Percentiles rank a stretch among this genome's conserved stretches.
Conservation (phyloP, 2,797 vertebrate species). For the Pantherophis vulpinus region DNA sequence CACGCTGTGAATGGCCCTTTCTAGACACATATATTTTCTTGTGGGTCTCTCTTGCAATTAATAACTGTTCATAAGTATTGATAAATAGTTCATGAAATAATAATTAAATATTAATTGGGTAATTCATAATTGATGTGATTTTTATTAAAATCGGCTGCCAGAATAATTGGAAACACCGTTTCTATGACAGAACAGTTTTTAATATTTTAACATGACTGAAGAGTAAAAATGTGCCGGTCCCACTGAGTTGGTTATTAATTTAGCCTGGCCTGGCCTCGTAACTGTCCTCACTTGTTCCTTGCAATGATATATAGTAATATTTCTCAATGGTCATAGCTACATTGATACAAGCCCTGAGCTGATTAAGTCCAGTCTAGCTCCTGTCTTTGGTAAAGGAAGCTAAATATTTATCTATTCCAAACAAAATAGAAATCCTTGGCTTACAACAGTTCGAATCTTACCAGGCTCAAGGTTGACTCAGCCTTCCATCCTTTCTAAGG, state of each 20-base stretch:
- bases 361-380: too few relatives aligned
- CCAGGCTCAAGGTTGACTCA: too few relatives aligned
- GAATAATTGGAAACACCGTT: not conserved
- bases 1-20: not conserved
- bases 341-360: constrained; percentile 1
- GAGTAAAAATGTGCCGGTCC: not conserved
- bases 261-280: constrained; percentile 46
- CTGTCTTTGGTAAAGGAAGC: not conserved
- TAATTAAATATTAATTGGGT: not conserved
- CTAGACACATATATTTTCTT: not conserved
- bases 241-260: not conserved
- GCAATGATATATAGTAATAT: constrained; percentile 7
- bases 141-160: not conserved
- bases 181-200: not conserved
- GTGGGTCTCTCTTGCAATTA: not conserved
- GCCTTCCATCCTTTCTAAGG: too few relatives aligned
- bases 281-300: constrained; percentile 16
- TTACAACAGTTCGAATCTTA: too few relatives aligned
- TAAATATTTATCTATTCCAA: not conserved
- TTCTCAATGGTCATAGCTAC: constrained; percentile 21
- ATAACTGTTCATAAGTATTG: not conserved
- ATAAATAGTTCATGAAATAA: not conserved
- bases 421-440: too few relatives aligned
- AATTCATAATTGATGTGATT: not conserved
- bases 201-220: not conserved